Evolutionary conservation across 2,888 invertebrate genomes (phyloP), one percentile per base, ranked within the genome.

Genomic region (Dioctria rufipes): DNA sequence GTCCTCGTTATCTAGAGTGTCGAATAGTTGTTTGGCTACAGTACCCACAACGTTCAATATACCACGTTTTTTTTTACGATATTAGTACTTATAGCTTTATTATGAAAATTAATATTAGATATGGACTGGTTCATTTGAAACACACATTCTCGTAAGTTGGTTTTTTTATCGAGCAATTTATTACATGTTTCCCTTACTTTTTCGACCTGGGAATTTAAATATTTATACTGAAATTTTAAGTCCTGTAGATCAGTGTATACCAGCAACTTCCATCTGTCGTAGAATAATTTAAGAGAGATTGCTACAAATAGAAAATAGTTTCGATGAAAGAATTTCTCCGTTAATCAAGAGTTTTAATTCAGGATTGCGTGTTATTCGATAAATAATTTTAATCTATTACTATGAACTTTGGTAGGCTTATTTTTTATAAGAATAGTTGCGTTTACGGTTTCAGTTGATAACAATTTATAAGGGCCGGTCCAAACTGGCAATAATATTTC

Each of bases 1-100:
- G 13, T 73, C 73, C 25, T 39, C 39, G 54, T 73, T n/a, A 39
- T 73, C 73, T n/a, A 73, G n/a, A 25, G 73, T 58, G 4, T 54
- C 54, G 37, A 58, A 73, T 11, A 73, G 42, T 69, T 69, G 67
- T 49, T 69, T 69, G 3, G 67, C 25, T 69, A 69, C 5, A 1
- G n/a, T 40, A 5, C 67, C 67, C 6, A 69, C 37, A 6, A 5
- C 49, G 9, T 69, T 69, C 4, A 69, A n/a, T n/a, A n/a, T n/a
- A n/a, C n/a, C n/a, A n/a, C n/a, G n/a, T n/a, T n/a, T n/a, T n/a
- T n/a, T n/a, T n/a, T 13, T 3, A 67, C n/a, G n/a, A n/a, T n/a
- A n/a, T n/a, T n/a, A n/a, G n/a, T n/a, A n/a, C n/a, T n/a, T n/a
- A n/a, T n/a, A n/a, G n/a, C n/a, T n/a, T n/a, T n/a, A n/a, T n/a